Conservation (phyloP, 1,140 invertebrate species). For the Acromyrmex heyeri region DNA sequence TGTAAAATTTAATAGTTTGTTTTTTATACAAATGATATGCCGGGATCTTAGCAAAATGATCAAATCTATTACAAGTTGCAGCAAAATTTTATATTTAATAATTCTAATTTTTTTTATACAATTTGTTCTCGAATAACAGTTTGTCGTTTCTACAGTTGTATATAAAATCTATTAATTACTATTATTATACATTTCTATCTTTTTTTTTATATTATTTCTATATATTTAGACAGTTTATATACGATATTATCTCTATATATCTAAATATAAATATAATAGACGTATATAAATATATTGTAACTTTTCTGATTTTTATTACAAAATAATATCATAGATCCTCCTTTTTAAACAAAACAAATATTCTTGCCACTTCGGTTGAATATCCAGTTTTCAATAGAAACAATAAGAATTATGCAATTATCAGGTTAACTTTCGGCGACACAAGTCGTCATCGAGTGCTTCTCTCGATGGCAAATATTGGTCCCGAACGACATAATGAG, state of each 20-base stretch:
- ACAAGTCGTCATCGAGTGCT: constrained; percentile 25
- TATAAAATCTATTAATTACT: background rate
- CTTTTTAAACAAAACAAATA: background rate
- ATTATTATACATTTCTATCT: background rate
- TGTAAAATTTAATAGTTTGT: background rate
- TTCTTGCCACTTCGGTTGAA: background rate
- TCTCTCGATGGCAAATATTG: constrained; percentile 42
- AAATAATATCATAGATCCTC: background rate
- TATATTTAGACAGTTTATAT: background rate
- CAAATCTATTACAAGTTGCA: background rate
- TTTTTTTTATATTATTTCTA: background rate
- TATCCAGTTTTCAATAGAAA: constrained; percentile 25
- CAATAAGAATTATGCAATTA: constrained; percentile 42
- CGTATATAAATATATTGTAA: background rate
- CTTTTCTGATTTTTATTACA: background rate
- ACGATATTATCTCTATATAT: background rate
- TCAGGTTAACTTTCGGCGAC: constrained; percentile 42
- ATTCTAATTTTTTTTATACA: background rate
- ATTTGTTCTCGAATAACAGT: background rate
- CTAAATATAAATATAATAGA: background rate
- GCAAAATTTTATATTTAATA: background rate
- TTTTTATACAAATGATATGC: background rate
- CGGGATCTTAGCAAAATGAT: background rate
- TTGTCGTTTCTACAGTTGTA: background rate
- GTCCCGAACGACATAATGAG: constrained; percentile 52